phyloP scores from a whole-genome alignment of 2,113 vertebrate genomes.

The Sceloporus undulatus region DNA sequence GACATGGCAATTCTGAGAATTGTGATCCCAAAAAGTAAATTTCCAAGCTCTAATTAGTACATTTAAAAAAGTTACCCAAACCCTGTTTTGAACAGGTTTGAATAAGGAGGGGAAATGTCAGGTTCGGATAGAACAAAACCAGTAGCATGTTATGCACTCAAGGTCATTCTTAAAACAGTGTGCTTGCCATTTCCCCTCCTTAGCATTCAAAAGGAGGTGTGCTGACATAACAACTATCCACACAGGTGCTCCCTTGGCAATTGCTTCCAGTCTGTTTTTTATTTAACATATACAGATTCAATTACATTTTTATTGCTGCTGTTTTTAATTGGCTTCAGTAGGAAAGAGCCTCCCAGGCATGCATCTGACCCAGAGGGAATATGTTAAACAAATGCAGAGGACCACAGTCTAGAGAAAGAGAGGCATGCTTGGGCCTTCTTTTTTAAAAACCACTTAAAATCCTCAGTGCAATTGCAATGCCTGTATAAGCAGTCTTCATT shows the following conservation, averaged over 20 bases:
- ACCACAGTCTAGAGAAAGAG: background rate
- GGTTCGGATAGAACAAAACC: background rate
- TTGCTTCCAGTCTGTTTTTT: constrained; percentile 4
- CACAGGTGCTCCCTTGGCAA: background rate
- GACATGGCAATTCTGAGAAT: no score
- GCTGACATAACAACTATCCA: constrained; percentile 17
- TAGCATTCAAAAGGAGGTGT: background rate
- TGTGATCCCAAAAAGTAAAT: background rate
- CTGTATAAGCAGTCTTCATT: background rate
- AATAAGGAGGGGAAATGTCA: background rate
- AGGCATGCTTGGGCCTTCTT: background rate
- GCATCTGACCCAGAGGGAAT: background rate
- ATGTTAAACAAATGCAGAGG: background rate
- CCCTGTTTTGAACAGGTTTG: background rate
- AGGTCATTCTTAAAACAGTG: constrained; percentile 1
- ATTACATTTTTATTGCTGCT: constrained; percentile 17
- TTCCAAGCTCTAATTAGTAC: background rate
- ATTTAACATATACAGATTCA: constrained; percentile 19
- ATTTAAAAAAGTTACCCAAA: background rate
- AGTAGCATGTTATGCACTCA: background rate
- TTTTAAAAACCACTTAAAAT: background rate
- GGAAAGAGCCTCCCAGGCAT: constrained; percentile 21
- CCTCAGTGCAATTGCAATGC: background rate
- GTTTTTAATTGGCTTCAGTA: constrained; percentile 27
- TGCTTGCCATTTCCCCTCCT: background rate